Percentiles rank a stretch among this genome's conserved stretches.
phyloP scores from a whole-genome alignment of 2,888 invertebrate species.

The Megastigmus dorsalis region DNA sequence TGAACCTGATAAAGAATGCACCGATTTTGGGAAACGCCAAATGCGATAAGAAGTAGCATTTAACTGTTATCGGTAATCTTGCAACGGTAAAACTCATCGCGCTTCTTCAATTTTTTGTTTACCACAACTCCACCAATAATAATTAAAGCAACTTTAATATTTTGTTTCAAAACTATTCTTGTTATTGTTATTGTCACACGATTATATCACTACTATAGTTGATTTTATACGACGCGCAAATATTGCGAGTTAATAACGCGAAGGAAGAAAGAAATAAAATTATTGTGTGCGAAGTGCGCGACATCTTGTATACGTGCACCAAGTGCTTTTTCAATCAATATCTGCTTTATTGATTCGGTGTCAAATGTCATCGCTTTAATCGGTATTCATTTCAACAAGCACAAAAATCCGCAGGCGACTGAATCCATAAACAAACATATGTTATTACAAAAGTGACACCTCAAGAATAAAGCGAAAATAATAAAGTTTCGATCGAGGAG shows the following conservation, averaged over 20 bases:
- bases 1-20: slow-evolving; percentile 7
- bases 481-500: too few relatives aligned
- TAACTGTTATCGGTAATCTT: too few relatives aligned
- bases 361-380: slow-evolving; percentile 29
- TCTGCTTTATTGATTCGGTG: slow-evolving; percentile 26
- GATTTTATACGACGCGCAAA: neutral
- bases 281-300: neutral
- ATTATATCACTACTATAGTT: neutral
- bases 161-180: neutral
- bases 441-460: neutral
- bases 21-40: slow-evolving; percentile 17
- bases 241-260: neutral
- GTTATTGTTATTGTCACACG: neutral
- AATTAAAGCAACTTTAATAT: neutral
- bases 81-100: too few relatives aligned
- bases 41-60: neutral
- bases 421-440: neutral
- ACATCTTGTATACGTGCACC: neutral
- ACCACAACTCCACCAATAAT: neutral
- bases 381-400: neutral
- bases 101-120: too few relatives aligned
- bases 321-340: slow-evolving; percentile 16
- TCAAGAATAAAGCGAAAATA: neutral
- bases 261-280: neutral
- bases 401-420: neutral